phyloP scores from a whole-genome alignment of 1,140 invertebrate species.

The Drosophila bipectinata region DNA sequence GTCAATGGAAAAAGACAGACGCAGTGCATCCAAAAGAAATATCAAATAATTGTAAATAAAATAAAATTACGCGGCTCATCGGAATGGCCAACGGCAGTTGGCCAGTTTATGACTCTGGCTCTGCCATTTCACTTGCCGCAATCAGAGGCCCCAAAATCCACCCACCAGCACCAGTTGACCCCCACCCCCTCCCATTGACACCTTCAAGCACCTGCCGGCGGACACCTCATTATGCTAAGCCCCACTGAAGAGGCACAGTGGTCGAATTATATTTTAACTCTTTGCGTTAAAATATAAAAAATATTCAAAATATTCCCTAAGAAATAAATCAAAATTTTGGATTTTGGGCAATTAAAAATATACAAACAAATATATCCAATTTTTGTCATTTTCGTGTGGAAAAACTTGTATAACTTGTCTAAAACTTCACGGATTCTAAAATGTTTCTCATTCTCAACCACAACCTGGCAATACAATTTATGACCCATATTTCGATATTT shows the following conservation, averaged over 20 bases:
- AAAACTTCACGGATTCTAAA: too few relatives aligned
- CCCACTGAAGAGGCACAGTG: conserved; percentile 32
- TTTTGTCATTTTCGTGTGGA: too few relatives aligned
- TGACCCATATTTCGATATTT: too few relatives aligned
- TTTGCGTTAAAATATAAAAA: too few relatives aligned
- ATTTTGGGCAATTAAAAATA: too few relatives aligned
- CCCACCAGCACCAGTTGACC: conserved; percentile 23
- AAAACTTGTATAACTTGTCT: too few relatives aligned
- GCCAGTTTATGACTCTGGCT: conserved; percentile 74
- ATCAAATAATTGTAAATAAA: conserved; percentile 8
- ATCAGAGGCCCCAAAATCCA: conserved; percentile 2
- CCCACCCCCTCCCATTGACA: conserved; percentile 9
- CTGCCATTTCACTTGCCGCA: conserved; percentile 68
- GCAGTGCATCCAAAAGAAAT: background rate
- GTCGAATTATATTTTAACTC: background rate
- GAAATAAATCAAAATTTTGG: too few relatives aligned
- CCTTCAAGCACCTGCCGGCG: background rate
- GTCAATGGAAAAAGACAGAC: background rate
- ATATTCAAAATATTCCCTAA: too few relatives aligned
- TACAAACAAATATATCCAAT: too few relatives aligned
- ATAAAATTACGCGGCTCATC: conserved; percentile 26
- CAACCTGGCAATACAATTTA: too few relatives aligned
- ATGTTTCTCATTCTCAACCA: too few relatives aligned
- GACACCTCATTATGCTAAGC: conserved; percentile 33
- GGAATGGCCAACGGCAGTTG: conserved; percentile 34